Evolutionary conservation across 2,888 invertebrate genomes (phyloP), one percentile per base, ranked within the genome.

Genomic region (Andrena bicolor): DNA sequence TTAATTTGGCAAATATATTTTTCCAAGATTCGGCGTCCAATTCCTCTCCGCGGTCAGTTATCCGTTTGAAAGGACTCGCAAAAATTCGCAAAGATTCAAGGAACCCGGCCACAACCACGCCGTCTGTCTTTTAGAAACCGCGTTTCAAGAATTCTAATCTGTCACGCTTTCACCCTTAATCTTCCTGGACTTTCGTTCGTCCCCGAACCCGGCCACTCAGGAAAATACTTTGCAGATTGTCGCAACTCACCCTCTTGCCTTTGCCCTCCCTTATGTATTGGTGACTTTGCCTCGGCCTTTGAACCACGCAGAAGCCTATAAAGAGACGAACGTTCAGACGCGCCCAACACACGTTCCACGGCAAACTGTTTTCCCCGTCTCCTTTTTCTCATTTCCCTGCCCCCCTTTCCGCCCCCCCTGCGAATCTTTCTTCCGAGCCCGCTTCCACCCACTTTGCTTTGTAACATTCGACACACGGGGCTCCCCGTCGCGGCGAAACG

Each of bases 231-330:
- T 56, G 41, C n/a, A 79, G 71, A 85, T 86, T 76, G 80, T 82
- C 66, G 32, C 13, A 81, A 95, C 96, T 96, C 94, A 98, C 98
- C 95, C 98, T 95, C 94, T 97, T 97, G 86, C 97, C 97, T 90
- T 97, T 97, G 68, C 98, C 98, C 95, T 97, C 97, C 89, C 96
- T 96, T 90, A 98, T 97, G 89, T 97, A 96, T 94, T 98, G 97
- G 93, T 97, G 97, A 85, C 97, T 96, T 91, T 97, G 97, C 92
- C 97, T 97, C 56, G 97, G 97, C 88, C 97, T 96, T 94, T 97
- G 97, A 68, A 97, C 97, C 72, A 97, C 96, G 93, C 98, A 98
- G 91, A 96, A 98, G 93, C 96, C 97, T 97, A 93, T 60, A 95
- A 95, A 89, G 72, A 86, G 63, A 84, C 69, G 82, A 68, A 76